These are phyloP conservation scores for Scaeva pyrastri DNA, from an alignment of 2,888 invertebrate species.

Conservation along the genomic window DNA sequence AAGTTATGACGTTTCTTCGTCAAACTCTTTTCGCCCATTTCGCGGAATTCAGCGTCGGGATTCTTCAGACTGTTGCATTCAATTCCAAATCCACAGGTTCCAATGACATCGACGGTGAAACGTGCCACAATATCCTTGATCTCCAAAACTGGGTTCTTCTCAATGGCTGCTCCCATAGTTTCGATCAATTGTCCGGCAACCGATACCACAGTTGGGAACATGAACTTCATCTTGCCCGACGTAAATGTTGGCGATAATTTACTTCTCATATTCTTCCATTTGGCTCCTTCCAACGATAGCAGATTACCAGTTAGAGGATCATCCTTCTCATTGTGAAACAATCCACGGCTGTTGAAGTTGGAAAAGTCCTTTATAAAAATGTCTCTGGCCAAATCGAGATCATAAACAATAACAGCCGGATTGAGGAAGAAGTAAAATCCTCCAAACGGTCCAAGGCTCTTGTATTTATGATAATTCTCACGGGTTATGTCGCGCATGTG, in stretches of 20 bases:
- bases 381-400: constrained; percentile 80
- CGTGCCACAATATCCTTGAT: constrained; percentile 83
- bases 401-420: constrained; percentile 80
- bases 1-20: constrained; percentile 72
- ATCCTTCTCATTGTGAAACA: constrained; percentile 79
- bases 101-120: constrained; percentile 85
- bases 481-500: constrained; percentile 19
- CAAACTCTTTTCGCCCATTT: constrained; percentile 78
- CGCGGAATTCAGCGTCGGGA: constrained; percentile 82
- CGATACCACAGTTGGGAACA: constrained; percentile 78
- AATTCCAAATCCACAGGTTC: constrained; percentile 84
- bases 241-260: constrained; percentile 79
- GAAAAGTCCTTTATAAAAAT: constrained; percentile 80
- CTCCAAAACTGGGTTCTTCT: constrained; percentile 79
- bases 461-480: constrained; percentile 78
- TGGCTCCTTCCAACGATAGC: constrained; percentile 82
- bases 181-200: constrained; percentile 78
- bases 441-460: constrained; percentile 79
- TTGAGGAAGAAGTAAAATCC: constrained; percentile 80
- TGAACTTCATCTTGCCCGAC: constrained; percentile 78
- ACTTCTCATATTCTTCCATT: constrained; percentile 82
- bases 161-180: not conserved
- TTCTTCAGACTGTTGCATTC: constrained; percentile 84
- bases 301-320: constrained; percentile 83
- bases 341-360: constrained; percentile 80